phyloP scores from a whole-genome alignment of 2,888 invertebrate species.

The Arrhopalites spinosus region DNA sequence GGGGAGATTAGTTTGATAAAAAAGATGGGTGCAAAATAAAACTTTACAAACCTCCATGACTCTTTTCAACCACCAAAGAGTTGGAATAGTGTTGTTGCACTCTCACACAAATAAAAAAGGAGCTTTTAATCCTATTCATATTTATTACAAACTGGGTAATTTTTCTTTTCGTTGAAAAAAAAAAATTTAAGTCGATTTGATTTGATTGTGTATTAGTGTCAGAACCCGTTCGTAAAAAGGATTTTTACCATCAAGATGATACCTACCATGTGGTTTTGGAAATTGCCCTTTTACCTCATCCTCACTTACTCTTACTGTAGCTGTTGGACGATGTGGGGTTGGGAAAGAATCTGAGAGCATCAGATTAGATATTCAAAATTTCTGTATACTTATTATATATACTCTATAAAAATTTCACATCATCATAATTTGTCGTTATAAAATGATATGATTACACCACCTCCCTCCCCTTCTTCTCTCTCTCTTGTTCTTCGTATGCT shows the following conservation, averaged over 20 bases:
- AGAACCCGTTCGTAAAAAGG: conserved; percentile 26
- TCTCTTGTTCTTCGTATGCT: not conserved
- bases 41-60: not conserved
- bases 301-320: not conserved
- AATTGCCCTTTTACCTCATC: no score
- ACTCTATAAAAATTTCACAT: not conserved
- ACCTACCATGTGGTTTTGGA: no score
- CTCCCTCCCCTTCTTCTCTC: not conserved
- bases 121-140: not conserved
- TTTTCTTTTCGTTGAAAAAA: no score
- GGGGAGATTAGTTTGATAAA: not conserved
- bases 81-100: conserved; percentile 2
- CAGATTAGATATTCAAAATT: no score
- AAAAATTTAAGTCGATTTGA: conserved; percentile 22
- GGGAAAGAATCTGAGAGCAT: no score
- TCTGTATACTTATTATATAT: not conserved
- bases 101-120: not conserved
- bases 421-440: conserved; percentile 16
- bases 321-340: not conserved
- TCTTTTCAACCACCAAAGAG: not conserved
- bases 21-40: not conserved
- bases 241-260: conserved; percentile 7
- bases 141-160: conserved; percentile 13
- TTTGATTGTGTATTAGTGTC: conserved; percentile 32
- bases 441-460: no score